Base-by-base conservation (phyloP, 2,888 invertebrate species). In the Mimachlamys varia region DNA sequence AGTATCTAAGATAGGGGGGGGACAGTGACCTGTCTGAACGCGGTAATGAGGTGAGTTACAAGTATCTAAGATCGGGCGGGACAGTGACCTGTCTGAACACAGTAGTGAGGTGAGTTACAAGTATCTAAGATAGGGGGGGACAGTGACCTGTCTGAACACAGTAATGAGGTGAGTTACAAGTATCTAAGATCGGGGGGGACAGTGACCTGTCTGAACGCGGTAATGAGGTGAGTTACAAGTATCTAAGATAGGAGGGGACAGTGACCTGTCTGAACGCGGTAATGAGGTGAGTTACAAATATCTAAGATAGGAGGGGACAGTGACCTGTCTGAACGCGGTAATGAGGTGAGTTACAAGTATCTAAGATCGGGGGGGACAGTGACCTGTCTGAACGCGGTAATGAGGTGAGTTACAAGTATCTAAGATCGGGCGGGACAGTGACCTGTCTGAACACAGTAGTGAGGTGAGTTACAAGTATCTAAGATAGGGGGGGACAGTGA, bases 371-470 rank as follows among this genome's bases (percentile, higher is more conserved):
- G 33, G 17, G 37, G 37, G 44, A 44, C 44, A 44, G 44, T 44
- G 44, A 44, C 44, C 44, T 44, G n/a, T 7, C 44, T 44, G 44
- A 7, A 3, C 44, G 7, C 44, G 7, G 44, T 44, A 44, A 5
- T 44, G 3, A 44, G 44, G 44, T 44, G 7, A 44, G 7, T 44
- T 44, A 44, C 44, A 44, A 3, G 7, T 44, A 44, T 44, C 7
- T 44, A 97, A 99, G 90, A 99, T 99, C 95, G 99, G 99, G 19
- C 99, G 99, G 0, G 99, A 99, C 97, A 98, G 99, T 50, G 98
- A 98, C 94, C 97, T 99, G 90, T 99, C 99, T 13, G 96, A 97
- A 0, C 97, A 99, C 89, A 99, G 99, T 0, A 97, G 97, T 93
- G 94, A 96, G 94, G 97, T 97, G 92, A 92, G 93, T 90, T 58